phyloP scores from a whole-genome alignment of 2,888 invertebrate genomes.

The Aradus depressus region DNA sequence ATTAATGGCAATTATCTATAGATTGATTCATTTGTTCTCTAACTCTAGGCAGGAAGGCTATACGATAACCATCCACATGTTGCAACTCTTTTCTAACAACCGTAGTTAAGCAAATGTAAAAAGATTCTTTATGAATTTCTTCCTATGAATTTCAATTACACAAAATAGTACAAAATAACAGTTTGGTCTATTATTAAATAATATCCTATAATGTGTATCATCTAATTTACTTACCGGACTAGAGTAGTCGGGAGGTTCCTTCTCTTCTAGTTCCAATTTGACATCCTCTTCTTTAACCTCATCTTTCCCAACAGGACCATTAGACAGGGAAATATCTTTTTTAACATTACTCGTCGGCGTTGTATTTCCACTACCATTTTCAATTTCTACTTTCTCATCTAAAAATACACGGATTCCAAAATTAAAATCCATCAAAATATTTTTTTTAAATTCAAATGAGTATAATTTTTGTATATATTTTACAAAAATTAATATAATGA shows the following conservation, averaged over 20 bases:
- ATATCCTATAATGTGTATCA: no score
- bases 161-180: neutral
- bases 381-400: slow-evolving; percentile 16
- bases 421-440: no score
- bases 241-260: no score
- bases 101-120: no score
- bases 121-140: no score
- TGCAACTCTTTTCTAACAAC: no score
- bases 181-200: no score
- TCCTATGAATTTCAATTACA: neutral
- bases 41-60: no score
- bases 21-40: no score
- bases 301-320: slow-evolving; percentile 3
- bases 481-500: neutral
- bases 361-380: neutral
- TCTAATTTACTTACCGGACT: no score
- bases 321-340: slow-evolving; percentile 9
- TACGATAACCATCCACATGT: no score
- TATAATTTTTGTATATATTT: neutral
- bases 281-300: slow-evolving; percentile 19
- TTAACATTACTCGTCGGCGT: slow-evolving; percentile 3
- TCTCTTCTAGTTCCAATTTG: slow-evolving; percentile 37
- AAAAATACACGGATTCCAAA: neutral
- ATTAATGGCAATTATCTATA: no score
- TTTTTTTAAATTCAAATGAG: neutral